Evolutionary conservation across 2,888 invertebrate genomes (phyloP), one percentile per base, ranked within the genome.

Genomic region (Apotomis capreana): DNA sequence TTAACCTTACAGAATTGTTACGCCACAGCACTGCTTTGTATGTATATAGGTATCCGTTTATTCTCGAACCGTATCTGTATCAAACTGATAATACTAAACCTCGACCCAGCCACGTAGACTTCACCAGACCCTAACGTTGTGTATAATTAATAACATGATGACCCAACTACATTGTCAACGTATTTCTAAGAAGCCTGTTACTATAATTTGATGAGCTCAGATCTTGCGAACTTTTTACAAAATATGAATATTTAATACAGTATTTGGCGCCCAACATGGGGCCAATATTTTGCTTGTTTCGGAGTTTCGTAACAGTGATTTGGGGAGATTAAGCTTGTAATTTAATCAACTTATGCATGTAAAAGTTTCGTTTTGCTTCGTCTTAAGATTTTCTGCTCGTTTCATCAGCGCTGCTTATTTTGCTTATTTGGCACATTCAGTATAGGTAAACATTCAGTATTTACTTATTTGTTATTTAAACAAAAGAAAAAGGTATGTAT

Each of bases 201-300:
- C 59, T 52, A 13, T 90, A 87, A 89, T 89, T 88, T 87, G 88
- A 88, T 87, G 88, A 87, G 85, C 78, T 78, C 81, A 80, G 83
- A 85, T 86, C 83, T 85, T 83, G 82, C 78, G 76, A 88, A 87
- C 81, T 89, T 89, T 84, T 82, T 80, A 82, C 82, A 79, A 80
- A 81, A 81, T 83, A 88, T 89, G 88, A 89, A 89, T 90, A 90
- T 89, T 88, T 87, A 85, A 84, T 78, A 76, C 78, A 77, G 78
- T 80, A 83, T 86, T 84, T 86, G 88, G 86, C 89, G 86, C 87
- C 87, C 87, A 84, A 77, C 85, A 77, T 79, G 85, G 83, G 82
- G 78, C 82, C 77, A 70, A 79, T 79, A 78, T 81, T 80, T 78
- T 79, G 80, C 78, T 78, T 79, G 75, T 81, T 80, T 82, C 81